Percentiles rank a stretch among this genome's conserved stretches.
phyloP scores from a whole-genome alignment of 2,888 invertebrate genomes.

The Hanleya hanleyi region DNA sequence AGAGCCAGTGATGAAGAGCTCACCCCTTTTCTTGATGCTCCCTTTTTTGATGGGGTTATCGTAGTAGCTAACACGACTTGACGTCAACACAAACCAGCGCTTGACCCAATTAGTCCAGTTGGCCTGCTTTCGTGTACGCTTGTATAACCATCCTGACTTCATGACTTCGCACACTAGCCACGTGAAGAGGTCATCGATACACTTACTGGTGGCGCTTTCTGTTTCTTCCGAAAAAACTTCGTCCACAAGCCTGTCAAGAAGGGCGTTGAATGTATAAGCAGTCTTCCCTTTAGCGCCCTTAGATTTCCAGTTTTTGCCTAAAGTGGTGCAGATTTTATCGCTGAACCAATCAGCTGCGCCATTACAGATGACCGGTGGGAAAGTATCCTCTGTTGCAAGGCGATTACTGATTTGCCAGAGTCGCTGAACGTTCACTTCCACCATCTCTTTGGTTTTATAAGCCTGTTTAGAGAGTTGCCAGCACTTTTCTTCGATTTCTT shows the following conservation, averaged over 20 bases:
- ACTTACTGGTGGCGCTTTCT: background rate
- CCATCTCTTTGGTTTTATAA: conserved; percentile 13
- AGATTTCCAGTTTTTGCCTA: background rate
- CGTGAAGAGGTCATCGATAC: conserved; percentile 34
- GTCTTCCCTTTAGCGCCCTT: background rate
- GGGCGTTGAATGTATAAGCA: background rate
- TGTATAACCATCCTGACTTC: conserved; percentile 35
- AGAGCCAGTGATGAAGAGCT: background rate
- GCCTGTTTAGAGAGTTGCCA: conserved; percentile 3
- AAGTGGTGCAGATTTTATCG: conserved; percentile 23
- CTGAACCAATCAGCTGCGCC: conserved; percentile 29
- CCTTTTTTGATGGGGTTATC: background rate
- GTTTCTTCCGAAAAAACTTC: conserved; percentile 10
- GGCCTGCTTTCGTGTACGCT: conserved; percentile 34
- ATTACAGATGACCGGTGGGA: conserved; percentile 28
- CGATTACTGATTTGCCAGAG: conserved; percentile 39
- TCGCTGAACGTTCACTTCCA: conserved; percentile 11
- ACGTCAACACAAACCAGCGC: conserved; percentile 35
- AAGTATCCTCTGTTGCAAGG: conserved; percentile 27
- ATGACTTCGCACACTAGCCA: conserved; percentile 40
- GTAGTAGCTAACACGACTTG: conserved; percentile 29
- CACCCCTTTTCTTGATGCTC: background rate
- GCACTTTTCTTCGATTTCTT: conserved; percentile 21
- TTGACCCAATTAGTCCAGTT: conserved; percentile 43
- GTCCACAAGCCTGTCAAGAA: background rate